phyloP scores from a whole-genome alignment of 2,888 invertebrate species.

The Dryadula phaetusa region DNA sequence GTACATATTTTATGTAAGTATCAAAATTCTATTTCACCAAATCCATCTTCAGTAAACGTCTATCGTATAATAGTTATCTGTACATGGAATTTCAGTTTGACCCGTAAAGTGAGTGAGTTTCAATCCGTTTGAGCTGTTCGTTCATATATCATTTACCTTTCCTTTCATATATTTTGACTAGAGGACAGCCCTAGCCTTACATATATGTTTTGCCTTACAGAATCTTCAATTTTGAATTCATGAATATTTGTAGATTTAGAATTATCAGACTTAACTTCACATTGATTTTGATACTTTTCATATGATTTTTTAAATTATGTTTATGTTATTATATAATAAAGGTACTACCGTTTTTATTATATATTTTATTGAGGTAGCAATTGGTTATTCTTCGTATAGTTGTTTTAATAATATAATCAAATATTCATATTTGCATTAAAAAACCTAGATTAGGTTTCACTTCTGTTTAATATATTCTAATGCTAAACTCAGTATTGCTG shows the following conservation, averaged over 20 bases:
- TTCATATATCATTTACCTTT: conserved; percentile 7
- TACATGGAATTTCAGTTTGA: neutral
- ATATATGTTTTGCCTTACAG: neutral
- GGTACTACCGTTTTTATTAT: too few relatives aligned
- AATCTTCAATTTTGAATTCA: neutral
- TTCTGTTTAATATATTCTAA: neutral
- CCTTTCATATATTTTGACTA: conserved; percentile 3
- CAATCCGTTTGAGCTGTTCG: neutral
- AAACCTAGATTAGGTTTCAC: neutral
- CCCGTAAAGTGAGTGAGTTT: neutral
- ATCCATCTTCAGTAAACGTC: neutral
- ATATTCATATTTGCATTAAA: neutral
- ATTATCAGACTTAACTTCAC: neutral
- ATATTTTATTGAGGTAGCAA: too few relatives aligned
- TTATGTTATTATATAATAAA: too few relatives aligned
- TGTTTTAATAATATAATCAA: too few relatives aligned
- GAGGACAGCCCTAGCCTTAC: neutral
- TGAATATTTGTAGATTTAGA: neutral
- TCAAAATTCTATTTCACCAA: neutral
- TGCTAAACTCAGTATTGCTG: neutral
- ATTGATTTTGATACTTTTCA: too few relatives aligned
- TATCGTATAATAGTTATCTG: neutral
- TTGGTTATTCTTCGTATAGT: too few relatives aligned
- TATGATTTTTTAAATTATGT: too few relatives aligned
- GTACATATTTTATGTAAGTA: too few relatives aligned